These are phyloP conservation scores for Rousettus leschenaultii DNA, from an alignment of 2,113 vertebrate genomes.

Conservation along the genomic window DNA sequence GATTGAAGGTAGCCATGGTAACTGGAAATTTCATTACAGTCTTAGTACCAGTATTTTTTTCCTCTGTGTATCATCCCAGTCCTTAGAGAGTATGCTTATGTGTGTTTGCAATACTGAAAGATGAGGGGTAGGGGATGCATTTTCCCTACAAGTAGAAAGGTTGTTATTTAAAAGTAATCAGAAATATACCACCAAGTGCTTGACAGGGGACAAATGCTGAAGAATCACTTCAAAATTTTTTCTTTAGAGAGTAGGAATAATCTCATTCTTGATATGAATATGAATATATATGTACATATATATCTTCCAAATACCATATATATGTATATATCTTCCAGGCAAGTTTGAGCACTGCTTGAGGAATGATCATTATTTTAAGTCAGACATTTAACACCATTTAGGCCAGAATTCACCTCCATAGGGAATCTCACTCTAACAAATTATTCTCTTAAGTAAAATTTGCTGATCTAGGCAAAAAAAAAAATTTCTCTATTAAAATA, in stretches of 20 bases:
- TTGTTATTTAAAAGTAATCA: conserved; percentile 17
- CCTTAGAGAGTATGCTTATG: neutral
- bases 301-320: neutral
- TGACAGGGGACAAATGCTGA: neutral
- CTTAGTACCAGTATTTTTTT: conserved; percentile 36
- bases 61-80: neutral
- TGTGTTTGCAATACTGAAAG: neutral
- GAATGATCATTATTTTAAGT: conserved; percentile 41
- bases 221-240: neutral
- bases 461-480: neutral
- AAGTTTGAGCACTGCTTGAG: conserved; percentile 51
- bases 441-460: conserved; percentile 28
- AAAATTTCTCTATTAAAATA: conserved; percentile 27
- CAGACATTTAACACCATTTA: conserved; percentile 42
- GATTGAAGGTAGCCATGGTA: conserved; percentile 74
- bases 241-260: conserved; percentile 40
- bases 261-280: neutral
- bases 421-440: conserved; percentile 12
- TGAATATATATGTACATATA: neutral
- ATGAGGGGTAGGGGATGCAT: neutral
- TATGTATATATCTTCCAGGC: neutral
- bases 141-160: neutral
- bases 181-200: neutral
- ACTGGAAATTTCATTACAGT: conserved; percentile 71
- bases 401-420: neutral